Conservation (phyloP, 2,113 vertebrate genomes). For the Cyrtonyx montezumae region DNA sequence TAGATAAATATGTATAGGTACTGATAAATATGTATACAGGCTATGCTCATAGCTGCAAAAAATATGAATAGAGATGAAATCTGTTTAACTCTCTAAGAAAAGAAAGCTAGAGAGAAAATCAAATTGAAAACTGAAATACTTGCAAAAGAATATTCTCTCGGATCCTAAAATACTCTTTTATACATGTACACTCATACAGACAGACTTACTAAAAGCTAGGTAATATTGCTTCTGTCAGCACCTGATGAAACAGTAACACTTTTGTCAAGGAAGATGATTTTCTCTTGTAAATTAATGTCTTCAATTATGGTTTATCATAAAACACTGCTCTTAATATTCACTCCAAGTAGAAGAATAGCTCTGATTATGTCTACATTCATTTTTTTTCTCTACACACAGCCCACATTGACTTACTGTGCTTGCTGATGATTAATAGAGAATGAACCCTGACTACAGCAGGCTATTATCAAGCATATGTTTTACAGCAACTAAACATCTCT, state of each 20-base stretch:
- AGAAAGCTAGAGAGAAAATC: neutral
- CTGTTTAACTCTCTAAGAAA: neutral
- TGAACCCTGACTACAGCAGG: neutral
- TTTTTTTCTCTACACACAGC: neutral
- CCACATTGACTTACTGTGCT: neutral
- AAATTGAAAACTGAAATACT: neutral
- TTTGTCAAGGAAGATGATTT: conserved; percentile 25
- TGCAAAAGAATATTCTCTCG: neutral
- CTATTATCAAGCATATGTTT: neutral
- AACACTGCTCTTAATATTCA: conserved; percentile 38
- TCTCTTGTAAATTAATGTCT: neutral
- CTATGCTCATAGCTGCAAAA: neutral
- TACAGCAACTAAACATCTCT: neutral
- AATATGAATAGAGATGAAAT: neutral
- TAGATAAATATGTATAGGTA: neutral
- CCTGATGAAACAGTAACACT: neutral
- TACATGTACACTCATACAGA: neutral
- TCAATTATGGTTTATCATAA: conserved; percentile 46
- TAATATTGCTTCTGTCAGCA: conserved; percentile 30
- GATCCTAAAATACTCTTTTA: neutral
- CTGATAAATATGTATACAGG: conserved; percentile 4
- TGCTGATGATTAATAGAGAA: neutral
- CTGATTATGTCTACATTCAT: conserved; percentile 27
- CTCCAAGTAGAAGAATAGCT: conserved; percentile 22
- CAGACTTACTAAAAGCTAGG: neutral